Evolutionary conservation across 1,140 invertebrate species (phyloP).

Genomic region (Trichonephila clavipes): DNA sequence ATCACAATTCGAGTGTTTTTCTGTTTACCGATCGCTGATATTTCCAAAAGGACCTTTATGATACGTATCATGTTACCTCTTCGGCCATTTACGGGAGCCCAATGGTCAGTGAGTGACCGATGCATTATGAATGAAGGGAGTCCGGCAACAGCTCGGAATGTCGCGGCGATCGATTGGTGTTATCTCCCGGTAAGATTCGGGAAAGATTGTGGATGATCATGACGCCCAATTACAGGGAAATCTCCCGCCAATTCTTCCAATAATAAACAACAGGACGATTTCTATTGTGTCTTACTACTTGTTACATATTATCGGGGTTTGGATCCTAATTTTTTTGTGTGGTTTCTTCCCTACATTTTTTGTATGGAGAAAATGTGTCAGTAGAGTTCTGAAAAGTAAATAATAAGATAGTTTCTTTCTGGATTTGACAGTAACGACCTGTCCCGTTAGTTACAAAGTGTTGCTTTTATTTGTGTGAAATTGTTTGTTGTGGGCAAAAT

Average conservation of each 20-base stretch:
- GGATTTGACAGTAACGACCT: too few relatives aligned
- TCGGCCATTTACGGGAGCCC: slow-evolving; percentile 23
- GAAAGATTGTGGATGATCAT: slow-evolving; percentile 19
- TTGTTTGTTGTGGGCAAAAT: too few relatives aligned
- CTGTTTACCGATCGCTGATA: neutral
- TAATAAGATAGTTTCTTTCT: too few relatives aligned
- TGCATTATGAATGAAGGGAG: slow-evolving; percentile 52
- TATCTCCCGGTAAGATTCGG: slow-evolving; percentile 3
- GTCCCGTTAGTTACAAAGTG: too few relatives aligned
- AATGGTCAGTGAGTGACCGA: slow-evolving; percentile 36
- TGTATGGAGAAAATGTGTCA: neutral
- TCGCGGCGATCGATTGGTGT: slow-evolving; percentile 35
- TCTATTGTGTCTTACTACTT: neutral
- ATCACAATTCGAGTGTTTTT: neutral
- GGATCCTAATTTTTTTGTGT: too few relatives aligned
- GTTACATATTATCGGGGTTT: neutral
- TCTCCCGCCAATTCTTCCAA: neutral
- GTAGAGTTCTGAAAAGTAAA: too few relatives aligned
- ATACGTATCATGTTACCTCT: slow-evolving; percentile 13
- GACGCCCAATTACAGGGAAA: slow-evolving; percentile 42
- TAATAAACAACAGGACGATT: neutral
- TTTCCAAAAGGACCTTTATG: neutral
- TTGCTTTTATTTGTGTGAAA: too few relatives aligned
- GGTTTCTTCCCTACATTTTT: too few relatives aligned
- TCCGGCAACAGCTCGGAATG: neutral